A percentile compares a stretch with the other conserved stretches of the same genome.
phyloP scores from a whole-genome alignment of 1,140 invertebrate species.

The Tyrophagus putrescentiae region DNA sequence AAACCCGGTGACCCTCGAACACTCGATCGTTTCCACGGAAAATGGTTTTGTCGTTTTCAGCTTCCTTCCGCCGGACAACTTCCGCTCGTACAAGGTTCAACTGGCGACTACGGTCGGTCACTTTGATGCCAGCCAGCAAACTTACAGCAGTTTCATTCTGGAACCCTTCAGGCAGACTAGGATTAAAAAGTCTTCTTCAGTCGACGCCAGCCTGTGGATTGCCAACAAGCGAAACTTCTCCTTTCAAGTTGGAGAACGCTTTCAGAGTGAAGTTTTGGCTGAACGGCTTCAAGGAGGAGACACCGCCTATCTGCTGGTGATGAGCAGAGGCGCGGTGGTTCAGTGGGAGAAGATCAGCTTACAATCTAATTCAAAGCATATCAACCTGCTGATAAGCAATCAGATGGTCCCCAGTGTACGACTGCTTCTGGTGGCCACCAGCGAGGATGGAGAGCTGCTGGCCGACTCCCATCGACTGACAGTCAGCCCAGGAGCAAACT shows the following conservation, averaged over 20 bases:
- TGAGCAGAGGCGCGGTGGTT: slow-evolving; percentile 17
- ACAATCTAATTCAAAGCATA: too few relatives aligned
- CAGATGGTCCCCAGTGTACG: slow-evolving; percentile 31
- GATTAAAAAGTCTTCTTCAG: neutral
- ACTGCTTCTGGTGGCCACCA: slow-evolving; percentile 27
- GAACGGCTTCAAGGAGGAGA: too few relatives aligned
- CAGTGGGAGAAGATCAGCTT: neutral
- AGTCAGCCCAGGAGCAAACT: slow-evolving; percentile 24
- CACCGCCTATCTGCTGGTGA: slow-evolving; percentile 13
- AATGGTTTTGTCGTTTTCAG: neutral
- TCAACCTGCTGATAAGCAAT: slow-evolving; percentile 26
- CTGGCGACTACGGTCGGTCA: neutral
- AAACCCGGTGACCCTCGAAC: too few relatives aligned
- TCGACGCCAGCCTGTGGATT: too few relatives aligned
- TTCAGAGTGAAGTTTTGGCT: too few relatives aligned
- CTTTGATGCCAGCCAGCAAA: neutral
- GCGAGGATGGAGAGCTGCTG: slow-evolving; percentile 24
- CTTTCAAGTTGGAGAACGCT: neutral
- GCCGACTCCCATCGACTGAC: slow-evolving; percentile 30
- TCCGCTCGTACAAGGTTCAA: neutral
- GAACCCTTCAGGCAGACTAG: neutral
- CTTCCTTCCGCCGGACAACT: neutral
- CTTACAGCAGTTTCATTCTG: neutral
- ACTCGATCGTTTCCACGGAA: neutral
- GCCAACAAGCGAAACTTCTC: neutral